Evolutionary conservation across 2,888 invertebrate genomes (phyloP), one percentile per base, ranked within the genome.

Genomic region (Dasypolia templi): DNA sequence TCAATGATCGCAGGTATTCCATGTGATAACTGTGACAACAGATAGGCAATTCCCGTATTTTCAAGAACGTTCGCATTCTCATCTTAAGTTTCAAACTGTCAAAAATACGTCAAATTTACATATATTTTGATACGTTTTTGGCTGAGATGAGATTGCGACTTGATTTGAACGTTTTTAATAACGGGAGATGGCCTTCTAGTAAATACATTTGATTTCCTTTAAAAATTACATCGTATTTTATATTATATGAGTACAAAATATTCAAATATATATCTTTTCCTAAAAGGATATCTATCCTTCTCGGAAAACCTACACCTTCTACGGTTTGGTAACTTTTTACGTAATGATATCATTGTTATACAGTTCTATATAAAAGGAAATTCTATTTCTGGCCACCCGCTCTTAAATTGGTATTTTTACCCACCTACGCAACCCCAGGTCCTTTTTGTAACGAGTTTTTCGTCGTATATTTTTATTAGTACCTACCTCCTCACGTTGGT

Each of bases 391-490:
- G 67, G 19, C 12, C 2, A 22, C 12, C 44, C 51, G 62, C 35
- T 76, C 51, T 49, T 70, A 76, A 76, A 76, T 80, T 70, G 32
- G 42, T 29, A 51, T 68, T 65, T 70, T 61, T 68, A 17, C 3
- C 66, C 14, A 61, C 61, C 61, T 65, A 68, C 82, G 59, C 63
- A 65, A 56, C 56, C 55, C 22, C 51, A 0, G 22, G 46, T 53
- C 66, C 55, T 51, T 65, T 77, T 42, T 11, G 51, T 68, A 68
- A 77, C 46, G 78, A 82, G 64, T 44, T 82, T 81, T 67, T 56
- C 58, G 49, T 35, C 7, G 56, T 71, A 66, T 67, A 49, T 67
- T 77, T 59, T 68, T 64, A 72, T 77, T 42, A 61, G 49, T 44
- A 12, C 35, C 17, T 44, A 12, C 35, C 17, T 61, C 22, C 19